phyloP scores from a whole-genome alignment of 2,888 invertebrate species.

The Nemapogon koenigi region DNA sequence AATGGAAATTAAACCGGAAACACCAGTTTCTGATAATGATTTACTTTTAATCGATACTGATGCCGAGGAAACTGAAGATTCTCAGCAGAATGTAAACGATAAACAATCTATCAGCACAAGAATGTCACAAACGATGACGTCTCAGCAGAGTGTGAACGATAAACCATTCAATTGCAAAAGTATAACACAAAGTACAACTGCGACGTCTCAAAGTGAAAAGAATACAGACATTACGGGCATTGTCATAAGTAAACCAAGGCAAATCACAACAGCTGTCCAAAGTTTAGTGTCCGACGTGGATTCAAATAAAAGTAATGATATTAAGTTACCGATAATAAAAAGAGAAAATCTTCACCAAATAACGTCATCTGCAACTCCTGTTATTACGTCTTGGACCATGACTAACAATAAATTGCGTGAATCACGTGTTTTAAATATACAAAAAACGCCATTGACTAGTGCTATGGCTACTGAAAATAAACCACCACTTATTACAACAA shows the following conservation, averaged over 20 bases:
- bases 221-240: not conserved
- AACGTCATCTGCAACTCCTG: constrained; percentile 52
- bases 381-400: constrained; percentile 65
- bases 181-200: too few species aligned
- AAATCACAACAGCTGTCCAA: constrained; percentile 21
- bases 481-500: constrained; percentile 39
- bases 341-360: constrained; percentile 36
- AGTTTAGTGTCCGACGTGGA: constrained; percentile 32
- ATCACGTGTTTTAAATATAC: constrained; percentile 41
- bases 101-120: constrained; percentile 38
- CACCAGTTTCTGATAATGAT: constrained; percentile 84
- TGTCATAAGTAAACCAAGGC: constrained; percentile 21
- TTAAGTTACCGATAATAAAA: constrained; percentile 36
- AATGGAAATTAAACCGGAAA: constrained; percentile 80
- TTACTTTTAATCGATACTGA: constrained; percentile 87
- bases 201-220: too few species aligned
- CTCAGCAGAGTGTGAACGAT: too few species aligned
- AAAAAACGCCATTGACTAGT: constrained; percentile 25
- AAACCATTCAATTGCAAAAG: too few species aligned
- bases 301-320: constrained; percentile 30
- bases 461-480: constrained; percentile 41
- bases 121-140: too few species aligned
- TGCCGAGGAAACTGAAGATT: constrained; percentile 77
- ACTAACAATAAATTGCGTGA: constrained; percentile 52
- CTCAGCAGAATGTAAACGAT: constrained; percentile 45